Percentiles rank a stretch among this genome's conserved stretches.
These are phyloP conservation scores for Athene cunicularia DNA, from an alignment of 2,113 vertebrate species.

Conservation along the genomic window DNA sequence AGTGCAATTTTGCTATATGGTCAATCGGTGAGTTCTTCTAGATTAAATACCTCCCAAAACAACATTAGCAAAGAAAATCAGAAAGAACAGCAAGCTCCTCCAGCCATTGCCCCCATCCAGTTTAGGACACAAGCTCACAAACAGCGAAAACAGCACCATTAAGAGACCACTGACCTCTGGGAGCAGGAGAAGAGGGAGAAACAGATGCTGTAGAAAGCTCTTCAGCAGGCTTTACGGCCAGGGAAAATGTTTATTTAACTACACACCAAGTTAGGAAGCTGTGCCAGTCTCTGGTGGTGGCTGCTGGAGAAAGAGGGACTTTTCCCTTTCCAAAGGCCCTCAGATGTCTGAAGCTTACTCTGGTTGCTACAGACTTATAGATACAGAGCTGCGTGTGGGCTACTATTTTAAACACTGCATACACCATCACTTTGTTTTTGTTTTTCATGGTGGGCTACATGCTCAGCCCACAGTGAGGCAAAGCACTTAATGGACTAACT, in stretches of 20 bases:
- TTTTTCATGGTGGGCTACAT: neutral
- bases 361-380: neutral
- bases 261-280: neutral
- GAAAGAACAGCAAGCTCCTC: neutral
- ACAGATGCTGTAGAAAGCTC: neutral
- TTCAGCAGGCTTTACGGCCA: neutral
- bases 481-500: neutral
- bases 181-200: neutral
- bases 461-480: neutral
- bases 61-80: neutral
- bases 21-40: neutral
- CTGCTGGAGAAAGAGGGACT: neutral
- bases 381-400: rapidly evolving
- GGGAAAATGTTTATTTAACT: neutral
- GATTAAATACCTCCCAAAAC: neutral
- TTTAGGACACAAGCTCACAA: neutral
- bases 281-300: neutral
- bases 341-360: neutral
- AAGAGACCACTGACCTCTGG: neutral
- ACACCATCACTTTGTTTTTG: neutral
- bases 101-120: neutral
- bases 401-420: neutral
- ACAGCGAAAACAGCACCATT: neutral
- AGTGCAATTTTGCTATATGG: neutral
- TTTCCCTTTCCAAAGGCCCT: neutral